Evolutionary conservation across 2,888 invertebrate species (phyloP).

Genomic region (Hemithea aestivaria): DNA sequence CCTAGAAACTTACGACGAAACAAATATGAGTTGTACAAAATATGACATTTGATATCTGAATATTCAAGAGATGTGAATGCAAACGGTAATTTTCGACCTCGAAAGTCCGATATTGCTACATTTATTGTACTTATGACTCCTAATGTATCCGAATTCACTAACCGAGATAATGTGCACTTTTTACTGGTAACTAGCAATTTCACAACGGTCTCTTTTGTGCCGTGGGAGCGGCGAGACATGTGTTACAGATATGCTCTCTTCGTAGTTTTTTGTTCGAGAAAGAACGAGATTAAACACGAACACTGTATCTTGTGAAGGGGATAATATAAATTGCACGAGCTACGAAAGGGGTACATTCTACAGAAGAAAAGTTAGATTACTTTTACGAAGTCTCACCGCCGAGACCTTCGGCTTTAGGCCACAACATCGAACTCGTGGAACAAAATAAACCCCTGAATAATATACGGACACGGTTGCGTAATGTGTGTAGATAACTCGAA

Average conservation of each 20-base stretch:
- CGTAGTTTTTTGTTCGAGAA: constrained; percentile 18
- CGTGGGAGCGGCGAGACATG: constrained; percentile 36
- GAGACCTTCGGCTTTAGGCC: constrained; percentile 11
- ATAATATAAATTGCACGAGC: background rate
- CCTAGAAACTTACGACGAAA: too few species aligned
- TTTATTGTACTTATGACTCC: background rate
- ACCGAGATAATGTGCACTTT: constrained; percentile 27
- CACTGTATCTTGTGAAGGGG: background rate
- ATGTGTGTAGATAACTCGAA: constrained; percentile 10
- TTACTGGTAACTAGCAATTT: constrained; percentile 27
- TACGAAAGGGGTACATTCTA: background rate
- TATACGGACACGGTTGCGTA: constrained; percentile 7
- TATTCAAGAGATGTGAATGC: too few species aligned
- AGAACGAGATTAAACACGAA: constrained; percentile 9
- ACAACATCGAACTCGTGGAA: constrained; percentile 2
- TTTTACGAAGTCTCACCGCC: background rate
- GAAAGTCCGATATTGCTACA: background rate
- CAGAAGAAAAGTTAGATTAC: constrained; percentile 8
- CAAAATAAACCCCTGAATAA: constrained; percentile 7
- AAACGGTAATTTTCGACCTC: too few species aligned
- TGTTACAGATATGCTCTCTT: constrained; percentile 17
- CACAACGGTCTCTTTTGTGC: constrained; percentile 35
- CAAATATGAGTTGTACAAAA: too few species aligned
- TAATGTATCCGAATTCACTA: constrained; percentile 1
- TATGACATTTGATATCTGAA: too few species aligned